Evolutionary conservation across 2,797 vertebrate genomes (phyloP).

Genomic region (Sorex maritimensis): DNA sequence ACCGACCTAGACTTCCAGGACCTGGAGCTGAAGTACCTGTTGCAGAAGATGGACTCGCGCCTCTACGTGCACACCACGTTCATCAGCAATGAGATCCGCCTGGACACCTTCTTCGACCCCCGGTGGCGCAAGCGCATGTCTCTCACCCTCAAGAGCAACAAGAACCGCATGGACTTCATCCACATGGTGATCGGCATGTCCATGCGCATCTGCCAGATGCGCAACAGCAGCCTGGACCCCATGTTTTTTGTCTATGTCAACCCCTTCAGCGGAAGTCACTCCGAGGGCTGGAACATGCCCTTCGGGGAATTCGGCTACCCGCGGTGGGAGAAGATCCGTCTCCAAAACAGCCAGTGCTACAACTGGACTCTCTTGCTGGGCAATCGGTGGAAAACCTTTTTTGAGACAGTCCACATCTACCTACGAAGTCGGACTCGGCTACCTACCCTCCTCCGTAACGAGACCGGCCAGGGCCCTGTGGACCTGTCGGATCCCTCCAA

Average conservation of each 20-base stretch:
- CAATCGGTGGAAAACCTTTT: slow-evolving; percentile 99
- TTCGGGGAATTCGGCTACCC: slow-evolving; percentile 99
- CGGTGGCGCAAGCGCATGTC: slow-evolving; percentile 99
- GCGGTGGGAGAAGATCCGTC: slow-evolving; percentile 97
- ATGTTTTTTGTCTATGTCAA: slow-evolving; percentile 99
- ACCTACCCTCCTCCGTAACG: slow-evolving; percentile 96
- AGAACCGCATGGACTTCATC: slow-evolving; percentile 99
- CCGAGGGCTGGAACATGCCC: slow-evolving; percentile 99
- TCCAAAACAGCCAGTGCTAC: slow-evolving; percentile 98
- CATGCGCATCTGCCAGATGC: slow-evolving; percentile 99
- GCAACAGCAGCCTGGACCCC: slow-evolving; percentile 98
- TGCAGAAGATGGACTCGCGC: slow-evolving; percentile 99
- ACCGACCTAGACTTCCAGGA: slow-evolving; percentile 99
- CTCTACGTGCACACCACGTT: slow-evolving; percentile 99
- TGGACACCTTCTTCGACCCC: slow-evolving; percentile 99
- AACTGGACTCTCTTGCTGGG: slow-evolving; percentile 99
- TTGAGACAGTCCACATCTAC: slow-evolving; percentile 99
- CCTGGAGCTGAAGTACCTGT: slow-evolving; percentile 98
- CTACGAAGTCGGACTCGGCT: slow-evolving; percentile 98
- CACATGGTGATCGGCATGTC: slow-evolving; percentile 99
- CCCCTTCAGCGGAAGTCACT: slow-evolving; percentile 99
- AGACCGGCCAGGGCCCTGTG: slow-evolving; percentile 97
- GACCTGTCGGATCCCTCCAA: slow-evolving; percentile 98
- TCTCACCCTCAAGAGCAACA: slow-evolving; percentile 99
- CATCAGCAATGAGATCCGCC: slow-evolving; percentile 99